Evolutionary conservation across 2,797 vertebrate species (phyloP).

Genomic region (Streptopelia turtur): DNA sequence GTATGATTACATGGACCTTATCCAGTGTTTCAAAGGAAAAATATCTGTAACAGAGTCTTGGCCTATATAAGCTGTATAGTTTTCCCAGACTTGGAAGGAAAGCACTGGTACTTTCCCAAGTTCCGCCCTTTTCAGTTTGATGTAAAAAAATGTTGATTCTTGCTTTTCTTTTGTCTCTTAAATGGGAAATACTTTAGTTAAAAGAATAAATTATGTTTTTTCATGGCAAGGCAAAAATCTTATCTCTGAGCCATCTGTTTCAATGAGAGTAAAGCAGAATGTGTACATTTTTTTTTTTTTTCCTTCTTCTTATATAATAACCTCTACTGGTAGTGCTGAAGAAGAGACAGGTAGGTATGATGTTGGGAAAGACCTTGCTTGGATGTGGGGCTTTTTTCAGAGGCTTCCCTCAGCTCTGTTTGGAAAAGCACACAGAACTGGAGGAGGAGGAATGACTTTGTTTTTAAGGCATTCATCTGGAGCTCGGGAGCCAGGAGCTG

Average conservation of each 20-base stretch:
- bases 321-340: neutral
- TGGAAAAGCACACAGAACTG: neutral
- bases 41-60: constrained; percentile 17
- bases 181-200: neutral
- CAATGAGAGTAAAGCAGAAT: neutral
- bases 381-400: neutral
- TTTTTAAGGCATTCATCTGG: constrained; percentile 20
- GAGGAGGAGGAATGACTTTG: neutral
- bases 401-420: neutral
- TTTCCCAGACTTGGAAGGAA: constrained; percentile 57
- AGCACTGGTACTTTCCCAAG: constrained; percentile 37
- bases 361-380: neutral
- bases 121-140: neutral
- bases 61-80: constrained; percentile 29
- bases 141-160: neutral
- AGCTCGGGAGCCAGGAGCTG: neutral
- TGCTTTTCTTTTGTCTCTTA: neutral
- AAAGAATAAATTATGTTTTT: neutral
- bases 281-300: neutral
- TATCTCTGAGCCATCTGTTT: neutral
- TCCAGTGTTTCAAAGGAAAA: constrained; percentile 35
- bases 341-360: neutral
- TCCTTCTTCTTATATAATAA: neutral
- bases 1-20: neutral
- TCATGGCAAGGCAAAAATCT: neutral